These are phyloP conservation scores for Barbus barbus DNA, from an alignment of 2,113 vertebrate genomes.

Conservation along the genomic window DNA sequence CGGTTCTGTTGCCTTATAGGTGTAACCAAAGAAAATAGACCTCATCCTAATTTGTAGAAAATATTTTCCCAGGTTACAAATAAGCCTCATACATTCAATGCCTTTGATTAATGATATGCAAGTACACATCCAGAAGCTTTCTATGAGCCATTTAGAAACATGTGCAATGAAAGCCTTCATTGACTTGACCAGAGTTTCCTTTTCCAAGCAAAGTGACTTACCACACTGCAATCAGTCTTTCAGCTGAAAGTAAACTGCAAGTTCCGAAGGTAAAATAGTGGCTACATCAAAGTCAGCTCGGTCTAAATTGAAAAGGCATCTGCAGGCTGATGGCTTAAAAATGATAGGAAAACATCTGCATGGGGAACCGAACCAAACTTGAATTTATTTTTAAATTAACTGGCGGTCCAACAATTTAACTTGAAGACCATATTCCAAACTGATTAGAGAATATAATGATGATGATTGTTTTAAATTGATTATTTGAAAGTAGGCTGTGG, in stretches of 20 bases:
- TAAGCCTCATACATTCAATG: constrained; percentile 52
- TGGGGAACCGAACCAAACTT: constrained; percentile 60
- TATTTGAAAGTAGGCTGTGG: constrained; percentile 42
- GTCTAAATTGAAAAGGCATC: constrained; percentile 66
- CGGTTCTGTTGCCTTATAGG: constrained; percentile 11
- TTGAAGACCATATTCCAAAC: constrained; percentile 63
- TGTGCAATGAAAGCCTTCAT: constrained; percentile 53
- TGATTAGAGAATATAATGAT: constrained; percentile 69
- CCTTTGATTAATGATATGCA: constrained; percentile 64
- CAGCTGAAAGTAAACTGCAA: constrained; percentile 58
- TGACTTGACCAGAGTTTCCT: constrained; percentile 33
- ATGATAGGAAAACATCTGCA: constrained; percentile 65
- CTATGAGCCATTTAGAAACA: constrained; percentile 64
- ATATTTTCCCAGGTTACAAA: constrained; percentile 10
- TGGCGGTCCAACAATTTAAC: constrained; percentile 68
- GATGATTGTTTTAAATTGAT: constrained; percentile 68
- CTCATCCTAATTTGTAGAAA: not conserved
- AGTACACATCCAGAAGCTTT: constrained; percentile 59
- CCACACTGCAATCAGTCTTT: constrained; percentile 59
- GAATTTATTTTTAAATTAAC: constrained; percentile 64
- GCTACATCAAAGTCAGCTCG: constrained; percentile 44
- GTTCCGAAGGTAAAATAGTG: constrained; percentile 56
- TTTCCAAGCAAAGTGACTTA: constrained; percentile 46
- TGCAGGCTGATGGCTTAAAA: constrained; percentile 46
- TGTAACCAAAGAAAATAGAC: constrained; percentile 29